These are phyloP conservation scores for Cephus pulcher DNA, from an alignment of 2,888 invertebrate genomes.

Conservation along the genomic window DNA sequence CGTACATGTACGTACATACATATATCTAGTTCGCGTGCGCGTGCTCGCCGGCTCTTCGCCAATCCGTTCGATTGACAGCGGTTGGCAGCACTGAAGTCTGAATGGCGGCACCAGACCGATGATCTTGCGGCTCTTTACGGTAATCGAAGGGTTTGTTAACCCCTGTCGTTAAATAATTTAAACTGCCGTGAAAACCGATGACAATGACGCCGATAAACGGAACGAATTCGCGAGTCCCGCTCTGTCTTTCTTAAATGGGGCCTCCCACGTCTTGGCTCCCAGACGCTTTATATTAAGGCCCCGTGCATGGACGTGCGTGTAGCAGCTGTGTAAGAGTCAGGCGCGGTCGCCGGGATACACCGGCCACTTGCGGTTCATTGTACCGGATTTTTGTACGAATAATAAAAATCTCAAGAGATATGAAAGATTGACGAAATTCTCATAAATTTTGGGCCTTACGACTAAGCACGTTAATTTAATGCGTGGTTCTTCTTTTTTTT, in stretches of 20 bases:
- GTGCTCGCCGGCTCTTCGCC: neutral
- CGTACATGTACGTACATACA: neutral
- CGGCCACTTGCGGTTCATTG: neutral
- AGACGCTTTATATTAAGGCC: neutral
- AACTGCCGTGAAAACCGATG: conserved; percentile 19
- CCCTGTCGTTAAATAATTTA: conserved; percentile 6
- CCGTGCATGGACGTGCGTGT: neutral
- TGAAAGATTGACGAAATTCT: neutral
- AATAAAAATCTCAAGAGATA: neutral
- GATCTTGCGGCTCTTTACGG: neutral
- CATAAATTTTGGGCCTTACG: neutral
- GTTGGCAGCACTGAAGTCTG: neutral
- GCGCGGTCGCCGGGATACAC: neutral
- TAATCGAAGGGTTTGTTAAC: conserved; percentile 1
- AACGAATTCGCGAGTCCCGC: conserved; percentile 10
- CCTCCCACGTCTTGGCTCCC: neutral
- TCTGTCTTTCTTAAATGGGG: neutral
- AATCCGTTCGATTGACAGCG: neutral
- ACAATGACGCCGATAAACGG: conserved; percentile 18
- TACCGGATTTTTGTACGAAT: neutral
- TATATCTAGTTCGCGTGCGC: neutral
- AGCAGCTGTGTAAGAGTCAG: neutral
- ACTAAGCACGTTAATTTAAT: neutral
- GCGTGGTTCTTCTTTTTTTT: no score
- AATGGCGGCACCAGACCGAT: neutral